Base-by-base conservation (phyloP, 23 tunicate species). In the Trididemnum clinides region DNA sequence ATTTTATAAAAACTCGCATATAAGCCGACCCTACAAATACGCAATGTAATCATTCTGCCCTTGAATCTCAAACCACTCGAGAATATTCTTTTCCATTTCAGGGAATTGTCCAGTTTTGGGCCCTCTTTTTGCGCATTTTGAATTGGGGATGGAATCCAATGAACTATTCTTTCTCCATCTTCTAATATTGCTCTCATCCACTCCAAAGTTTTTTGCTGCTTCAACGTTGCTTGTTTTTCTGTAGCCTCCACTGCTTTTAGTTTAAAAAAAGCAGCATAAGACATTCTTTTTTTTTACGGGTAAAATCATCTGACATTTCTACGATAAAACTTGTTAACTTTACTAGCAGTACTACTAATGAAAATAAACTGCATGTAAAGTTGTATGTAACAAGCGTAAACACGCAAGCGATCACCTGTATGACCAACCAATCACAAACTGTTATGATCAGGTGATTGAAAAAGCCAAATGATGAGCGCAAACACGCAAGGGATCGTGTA, bases 171-270 rank as follows among this genome's bases (percentile, higher is more conserved):
- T 74, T 74, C 59, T 74, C 63, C 81, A 74, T 44, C 81, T 74
- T 74, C 31, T 39, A 74, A 74, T 74, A 74, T 39, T 74, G 81
- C 81, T 74, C 81, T 74, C 81, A 44, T 74, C 81, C 81, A 74
- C 81, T 74, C 81, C 81, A 66, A 66, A 66, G n/a, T 66, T 66
- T 66, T 4, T 66, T 66, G 75, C 75, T 66, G 75, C 75, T 66
- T 66, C 37, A 66, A 66, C 10, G 75, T 66, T 66, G 37, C 75
- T 28, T 66, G 36, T 66, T 38, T 38, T 38, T 74, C 26, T 36
- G 81, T 59, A 22, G 81, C 26, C 81, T 39, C 59, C 25, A 44
- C 81, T 74, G 57, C 81, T 74, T 74, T 74, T 27, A 74, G 81
- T 74, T 74, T 44, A 74, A 74, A 74, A 74, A 59, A 74, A 74